Evolutionary conservation across 2,888 invertebrate genomes (phyloP).

Genomic region (Resseliella maxima): DNA sequence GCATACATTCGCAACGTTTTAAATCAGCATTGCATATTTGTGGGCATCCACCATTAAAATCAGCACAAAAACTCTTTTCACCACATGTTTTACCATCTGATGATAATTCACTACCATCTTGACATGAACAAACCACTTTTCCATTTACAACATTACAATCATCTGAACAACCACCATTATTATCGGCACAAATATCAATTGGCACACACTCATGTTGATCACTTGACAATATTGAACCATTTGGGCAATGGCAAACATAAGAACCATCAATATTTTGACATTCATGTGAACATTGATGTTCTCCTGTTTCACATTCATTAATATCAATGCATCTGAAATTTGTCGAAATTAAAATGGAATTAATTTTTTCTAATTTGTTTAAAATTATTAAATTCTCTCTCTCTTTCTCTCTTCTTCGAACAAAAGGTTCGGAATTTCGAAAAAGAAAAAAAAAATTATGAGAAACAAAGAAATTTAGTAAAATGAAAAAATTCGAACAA

Average conservation of each 20-base stretch:
- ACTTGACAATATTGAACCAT: constrained; percentile 65
- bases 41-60: constrained; percentile 73
- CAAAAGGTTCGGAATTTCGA: too few species aligned
- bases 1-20: constrained; percentile 69
- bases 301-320: constrained; percentile 68
- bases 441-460: too few species aligned
- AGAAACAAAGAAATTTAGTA: too few species aligned
- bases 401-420: too few species aligned
- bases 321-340: constrained; percentile 66
- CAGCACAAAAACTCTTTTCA: constrained; percentile 69
- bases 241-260: constrained; percentile 69
- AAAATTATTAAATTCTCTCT: too few species aligned
- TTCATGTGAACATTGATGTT: constrained; percentile 70
- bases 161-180: constrained; percentile 71
- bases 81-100: constrained; percentile 68
- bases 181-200: constrained; percentile 68
- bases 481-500: neutral
- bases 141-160: constrained; percentile 67
- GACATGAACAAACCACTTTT: constrained; percentile 64
- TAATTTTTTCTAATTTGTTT: too few species aligned
- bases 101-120: constrained; percentile 66
- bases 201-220: constrained; percentile 63
- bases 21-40: constrained; percentile 69
- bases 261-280: constrained; percentile 70
- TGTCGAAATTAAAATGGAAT: neutral